These are phyloP conservation scores for Nephrotoma appendiculata DNA, from an alignment of 2,888 invertebrate species.

Conservation along the genomic window DNA sequence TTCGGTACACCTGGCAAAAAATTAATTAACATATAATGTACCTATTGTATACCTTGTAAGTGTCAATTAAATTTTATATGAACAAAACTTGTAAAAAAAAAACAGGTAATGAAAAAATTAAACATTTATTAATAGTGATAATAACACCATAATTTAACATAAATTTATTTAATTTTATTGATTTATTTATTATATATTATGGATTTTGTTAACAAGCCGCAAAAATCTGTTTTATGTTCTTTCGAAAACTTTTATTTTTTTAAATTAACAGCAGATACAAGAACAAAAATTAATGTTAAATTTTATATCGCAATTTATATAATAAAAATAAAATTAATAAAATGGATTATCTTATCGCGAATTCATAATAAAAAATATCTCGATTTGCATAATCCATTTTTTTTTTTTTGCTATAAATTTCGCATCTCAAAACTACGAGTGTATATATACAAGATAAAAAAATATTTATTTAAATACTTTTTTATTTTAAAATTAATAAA, in stretches of 20 bases:
- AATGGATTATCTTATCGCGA: neutral
- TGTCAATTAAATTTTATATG: neutral
- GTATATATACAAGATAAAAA: neutral
- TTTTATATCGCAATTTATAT: neutral
- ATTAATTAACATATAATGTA: no score
- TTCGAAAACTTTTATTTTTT: neutral
- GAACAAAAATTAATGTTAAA: neutral
- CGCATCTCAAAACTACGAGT: neutral
- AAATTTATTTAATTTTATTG: neutral
- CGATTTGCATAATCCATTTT: neutral
- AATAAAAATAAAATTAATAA: neutral
- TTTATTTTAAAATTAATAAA: neutral
- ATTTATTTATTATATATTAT: neutral
- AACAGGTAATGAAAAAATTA: neutral
- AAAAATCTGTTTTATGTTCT: neutral
- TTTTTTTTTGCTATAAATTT: neutral
- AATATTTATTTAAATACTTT: neutral
- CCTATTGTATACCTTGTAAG: neutral
- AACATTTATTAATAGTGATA: neutral
- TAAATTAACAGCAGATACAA: neutral
- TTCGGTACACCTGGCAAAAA: no score
- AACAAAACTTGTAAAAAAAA: neutral
- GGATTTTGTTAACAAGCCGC: neutral
- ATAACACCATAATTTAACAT: neutral
- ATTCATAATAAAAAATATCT: neutral